phyloP scores from a whole-genome alignment of 2,888 invertebrate species.

The Pimpla rufipes region DNA sequence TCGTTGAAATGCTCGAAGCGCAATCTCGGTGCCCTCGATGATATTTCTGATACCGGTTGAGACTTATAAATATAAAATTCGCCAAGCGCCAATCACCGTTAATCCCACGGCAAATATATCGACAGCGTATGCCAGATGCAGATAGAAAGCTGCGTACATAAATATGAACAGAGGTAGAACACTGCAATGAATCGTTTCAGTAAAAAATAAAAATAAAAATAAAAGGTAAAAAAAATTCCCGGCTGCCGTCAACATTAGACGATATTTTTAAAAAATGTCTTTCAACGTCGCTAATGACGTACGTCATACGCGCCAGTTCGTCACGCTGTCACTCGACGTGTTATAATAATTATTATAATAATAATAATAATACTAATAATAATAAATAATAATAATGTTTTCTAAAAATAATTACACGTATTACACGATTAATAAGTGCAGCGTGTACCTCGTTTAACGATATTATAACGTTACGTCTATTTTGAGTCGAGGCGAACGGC shows the following conservation, averaged over 20 bases:
- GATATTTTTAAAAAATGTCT: background rate
- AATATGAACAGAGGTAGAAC: background rate
- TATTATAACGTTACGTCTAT: background rate
- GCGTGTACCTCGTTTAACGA: background rate
- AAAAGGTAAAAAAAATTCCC: too few species aligned
- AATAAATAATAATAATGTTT: constrained; percentile 6
- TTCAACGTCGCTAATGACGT: background rate
- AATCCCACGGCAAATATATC: background rate
- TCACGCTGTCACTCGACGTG: background rate
- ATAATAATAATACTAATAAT: background rate
- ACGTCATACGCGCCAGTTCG: constrained; percentile 7
- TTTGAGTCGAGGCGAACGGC: background rate
- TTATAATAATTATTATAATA: constrained; percentile 12
- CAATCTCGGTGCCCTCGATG: too few species aligned
- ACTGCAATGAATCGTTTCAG: background rate
- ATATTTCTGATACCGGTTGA: too few species aligned
- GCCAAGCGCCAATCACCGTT: background rate
- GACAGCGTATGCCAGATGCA: background rate
- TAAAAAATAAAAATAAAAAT: background rate
- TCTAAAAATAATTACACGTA: background rate
- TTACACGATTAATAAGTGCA: background rate
- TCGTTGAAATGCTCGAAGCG: too few species aligned
- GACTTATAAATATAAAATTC: background rate
- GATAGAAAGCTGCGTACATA: background rate
- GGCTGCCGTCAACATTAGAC: too few species aligned